A percentile compares a stretch with the other conserved stretches of the same genome.
Evolutionary conservation across 2,113 vertebrate species (phyloP).

Genomic region (Pyxicephalus adspersus): DNA sequence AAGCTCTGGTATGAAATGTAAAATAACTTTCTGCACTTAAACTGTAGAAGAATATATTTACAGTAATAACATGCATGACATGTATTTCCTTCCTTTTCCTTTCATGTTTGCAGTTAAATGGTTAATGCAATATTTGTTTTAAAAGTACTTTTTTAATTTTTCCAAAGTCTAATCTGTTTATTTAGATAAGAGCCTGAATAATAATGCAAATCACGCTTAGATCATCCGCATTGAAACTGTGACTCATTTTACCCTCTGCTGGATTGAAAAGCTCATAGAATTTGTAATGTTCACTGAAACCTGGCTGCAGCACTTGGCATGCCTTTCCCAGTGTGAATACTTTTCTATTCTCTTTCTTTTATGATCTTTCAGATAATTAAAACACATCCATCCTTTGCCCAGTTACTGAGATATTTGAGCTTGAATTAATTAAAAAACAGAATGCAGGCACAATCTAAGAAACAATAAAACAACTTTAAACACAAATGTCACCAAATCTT

Average conservation of each 20-base stretch:
- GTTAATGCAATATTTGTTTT: background rate
- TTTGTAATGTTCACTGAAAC: conserved; percentile 49
- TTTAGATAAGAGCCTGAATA: conserved; percentile 39
- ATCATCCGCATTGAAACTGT: conserved; percentile 46
- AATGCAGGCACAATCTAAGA: conserved; percentile 38
- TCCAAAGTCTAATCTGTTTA: conserved; percentile 43
- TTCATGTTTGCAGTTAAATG: background rate
- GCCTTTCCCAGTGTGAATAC: conserved; percentile 35
- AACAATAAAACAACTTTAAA: conserved; percentile 54
- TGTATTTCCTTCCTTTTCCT: background rate
- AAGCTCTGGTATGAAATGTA: too few species aligned
- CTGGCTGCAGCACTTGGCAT: conserved; percentile 46
- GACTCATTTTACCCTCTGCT: conserved; percentile 54
- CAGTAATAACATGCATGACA: background rate
- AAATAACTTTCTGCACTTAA: too few species aligned
- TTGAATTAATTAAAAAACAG: conserved; percentile 50
- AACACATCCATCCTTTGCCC: conserved; percentile 55
- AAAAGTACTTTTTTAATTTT: conserved; percentile 7
- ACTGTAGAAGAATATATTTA: background rate
- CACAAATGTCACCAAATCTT: conserved; percentile 28
- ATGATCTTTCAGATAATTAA: conserved; percentile 54
- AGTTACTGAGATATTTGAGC: conserved; percentile 51
- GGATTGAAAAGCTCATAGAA: conserved; percentile 51
- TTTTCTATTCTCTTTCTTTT: conserved; percentile 50
- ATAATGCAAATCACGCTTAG: conserved; percentile 45